A percentile compares a stretch with the other conserved stretches of the same genome.
Conservation (phyloP, 2,888 invertebrate species). For the Omphaloscelis lunosa region DNA sequence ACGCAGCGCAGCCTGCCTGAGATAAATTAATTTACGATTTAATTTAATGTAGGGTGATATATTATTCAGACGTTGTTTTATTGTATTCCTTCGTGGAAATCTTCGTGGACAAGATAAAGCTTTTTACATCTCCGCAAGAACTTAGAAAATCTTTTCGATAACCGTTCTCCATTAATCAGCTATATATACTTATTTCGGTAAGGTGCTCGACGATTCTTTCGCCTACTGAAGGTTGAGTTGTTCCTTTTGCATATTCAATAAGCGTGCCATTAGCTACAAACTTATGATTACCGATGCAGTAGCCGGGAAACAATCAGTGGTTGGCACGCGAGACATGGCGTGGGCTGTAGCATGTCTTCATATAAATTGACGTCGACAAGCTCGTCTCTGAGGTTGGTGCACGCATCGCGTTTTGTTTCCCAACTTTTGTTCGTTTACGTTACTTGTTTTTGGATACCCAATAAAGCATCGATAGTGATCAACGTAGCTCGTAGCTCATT, state of each 20-base stretch:
- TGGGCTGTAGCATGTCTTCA: conserved; percentile 44
- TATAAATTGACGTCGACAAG: conserved; percentile 53
- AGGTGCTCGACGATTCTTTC: conserved; percentile 27
- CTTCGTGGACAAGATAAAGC: conserved; percentile 15
- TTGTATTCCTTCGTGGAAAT: conserved; percentile 28
- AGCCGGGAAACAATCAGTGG: conserved; percentile 53
- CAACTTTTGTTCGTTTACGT: conserved; percentile 7
- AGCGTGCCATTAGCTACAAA: conserved; percentile 40
- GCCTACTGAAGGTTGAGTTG: conserved; percentile 40
- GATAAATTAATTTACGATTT: conserved; percentile 28
- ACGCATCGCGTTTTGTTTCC: conserved; percentile 25
- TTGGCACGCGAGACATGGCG: conserved; percentile 54
- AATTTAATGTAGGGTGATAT: conserved; percentile 7
- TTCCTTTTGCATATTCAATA: conserved; percentile 58
- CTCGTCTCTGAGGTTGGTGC: conserved; percentile 23
- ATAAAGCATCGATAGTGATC: background rate
- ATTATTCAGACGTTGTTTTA: conserved; percentile 36
- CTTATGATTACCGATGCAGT: conserved; percentile 54
- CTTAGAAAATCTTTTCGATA: background rate
- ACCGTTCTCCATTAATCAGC: background rate
- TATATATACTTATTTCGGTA: background rate
- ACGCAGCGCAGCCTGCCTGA: background rate
- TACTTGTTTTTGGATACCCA: background rate
- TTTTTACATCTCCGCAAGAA: conserved; percentile 2
- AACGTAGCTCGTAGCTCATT: conserved; percentile 3